Base-by-base conservation (phyloP, 2,797 vertebrate species). In the Manis crassicaudata region DNA sequence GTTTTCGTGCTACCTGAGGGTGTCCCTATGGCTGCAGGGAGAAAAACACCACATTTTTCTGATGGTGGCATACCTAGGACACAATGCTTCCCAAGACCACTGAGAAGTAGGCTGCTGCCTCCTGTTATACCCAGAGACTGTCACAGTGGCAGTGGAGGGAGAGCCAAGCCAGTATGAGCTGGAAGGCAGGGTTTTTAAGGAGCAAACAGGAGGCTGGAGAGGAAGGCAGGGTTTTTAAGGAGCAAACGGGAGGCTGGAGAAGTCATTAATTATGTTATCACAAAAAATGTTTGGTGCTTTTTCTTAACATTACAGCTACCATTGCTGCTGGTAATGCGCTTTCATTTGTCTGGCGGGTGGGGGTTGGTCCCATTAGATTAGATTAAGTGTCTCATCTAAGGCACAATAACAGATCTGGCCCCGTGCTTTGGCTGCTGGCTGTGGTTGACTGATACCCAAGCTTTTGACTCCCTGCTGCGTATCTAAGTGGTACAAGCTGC, bases 371-470 rank as follows among this genome's bases (percentile, higher is more conserved):
- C 98, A 98, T 98, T 98, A 98, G 98, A 97, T 98, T 98, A 98
- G 98, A 98, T 98, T 98, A 98, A 99, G 98, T 98, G 98, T 98
- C 98, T 98, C 95, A 97, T 98, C 97, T 98, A 98, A 98, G 96
- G 96, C 97, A 98, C 98, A 98, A 98, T 98, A 98, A 98, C 98
- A 98, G 98, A 98, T 98, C 98, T 98, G 98, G 98, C 98, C 98
- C 98, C 96, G 96, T 98, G 98, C 98, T 98, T 98, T 98, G 97
- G 98, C 97, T 98, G 98, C 98, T 98, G 98, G 98, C 98, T 99
- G 99, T 98, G 98, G 98, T 97, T 98, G 98, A 98, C 98, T 99
- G 99, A 98, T 99, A 99, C 98, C 97, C 98, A 98, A 98, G 98
- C 98, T 98, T 97, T 96, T 96, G 98, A 98, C 98, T 98, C 98